Percentiles rank a stretch among this genome's conserved stretches.
These are phyloP conservation scores for Dicentrarchus labrax DNA, from an alignment of 2,113 vertebrate genomes.

Conservation along the genomic window DNA sequence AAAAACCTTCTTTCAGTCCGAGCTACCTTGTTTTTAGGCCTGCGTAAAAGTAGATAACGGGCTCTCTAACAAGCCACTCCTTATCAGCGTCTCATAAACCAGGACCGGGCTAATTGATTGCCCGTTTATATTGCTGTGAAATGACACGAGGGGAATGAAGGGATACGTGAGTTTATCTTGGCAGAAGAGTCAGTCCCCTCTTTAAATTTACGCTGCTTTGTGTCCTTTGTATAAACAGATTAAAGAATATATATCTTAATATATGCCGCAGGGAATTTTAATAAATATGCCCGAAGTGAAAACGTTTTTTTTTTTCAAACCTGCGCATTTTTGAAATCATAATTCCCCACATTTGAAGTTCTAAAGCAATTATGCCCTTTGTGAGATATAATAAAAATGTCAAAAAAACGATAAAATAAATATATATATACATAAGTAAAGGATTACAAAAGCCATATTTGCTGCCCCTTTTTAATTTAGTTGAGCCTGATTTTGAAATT, in stretches of 20 bases:
- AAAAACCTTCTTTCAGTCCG: not conserved
- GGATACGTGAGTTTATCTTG: constrained; percentile 25
- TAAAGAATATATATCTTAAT: constrained; percentile 2
- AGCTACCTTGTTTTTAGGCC: constrained; percentile 53
- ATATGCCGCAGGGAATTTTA: not conserved
- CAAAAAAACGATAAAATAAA: not conserved
- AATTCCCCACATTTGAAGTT: constrained; percentile 6
- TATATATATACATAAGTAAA: too few relatives aligned
- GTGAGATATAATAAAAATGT: not conserved
- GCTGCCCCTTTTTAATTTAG: not conserved
- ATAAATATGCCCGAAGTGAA: constrained; percentile 5
- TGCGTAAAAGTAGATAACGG: constrained; percentile 47
- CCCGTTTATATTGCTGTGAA: constrained; percentile 37
- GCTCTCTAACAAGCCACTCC: constrained; percentile 41
- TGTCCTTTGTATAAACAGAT: not conserved
- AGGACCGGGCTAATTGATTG: constrained; percentile 61
- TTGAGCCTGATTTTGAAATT: not conserved
- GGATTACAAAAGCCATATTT: not conserved
- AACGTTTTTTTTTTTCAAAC: not conserved
- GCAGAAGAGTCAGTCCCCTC: not conserved
- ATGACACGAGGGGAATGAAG: constrained; percentile 17
- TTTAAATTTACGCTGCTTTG: constrained; percentile 11
- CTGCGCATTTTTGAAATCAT: not conserved
- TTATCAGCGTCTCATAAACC: constrained; percentile 76
- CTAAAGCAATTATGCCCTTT: not conserved